phyloP scores from a whole-genome alignment of 1,140 invertebrate species.

The Phenacoccus solenopsis region DNA sequence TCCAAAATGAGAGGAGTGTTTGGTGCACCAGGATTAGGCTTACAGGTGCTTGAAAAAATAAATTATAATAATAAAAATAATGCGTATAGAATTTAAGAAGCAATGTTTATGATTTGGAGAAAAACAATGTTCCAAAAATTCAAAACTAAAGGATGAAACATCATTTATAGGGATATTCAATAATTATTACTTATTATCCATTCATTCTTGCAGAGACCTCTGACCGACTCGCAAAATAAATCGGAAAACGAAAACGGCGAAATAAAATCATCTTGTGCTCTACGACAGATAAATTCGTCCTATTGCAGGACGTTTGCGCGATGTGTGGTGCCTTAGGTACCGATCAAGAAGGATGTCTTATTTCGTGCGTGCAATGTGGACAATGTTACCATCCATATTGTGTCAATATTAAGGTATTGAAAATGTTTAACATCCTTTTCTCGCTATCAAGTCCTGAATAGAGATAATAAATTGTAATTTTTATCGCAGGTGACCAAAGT shows the following conservation, averaged over 20 bases:
- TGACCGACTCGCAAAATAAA: constrained; percentile 34
- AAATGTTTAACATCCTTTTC: no score
- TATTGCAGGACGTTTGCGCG: constrained; percentile 92
- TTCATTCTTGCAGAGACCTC: constrained; percentile 37
- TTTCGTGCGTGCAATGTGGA: constrained; percentile 94
- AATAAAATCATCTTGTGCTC: constrained; percentile 85
- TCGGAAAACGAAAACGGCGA: constrained; percentile 60
- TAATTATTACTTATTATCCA: constrained; percentile 4
- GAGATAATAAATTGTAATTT: not conserved
- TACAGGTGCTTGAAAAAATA: no score
- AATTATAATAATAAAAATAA: no score
- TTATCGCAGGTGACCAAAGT: constrained; percentile 65
- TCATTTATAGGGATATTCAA: not conserved
- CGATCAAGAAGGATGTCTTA: constrained; percentile 85
- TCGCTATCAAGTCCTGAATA: not conserved
- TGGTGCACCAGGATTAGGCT: constrained; percentile 59
- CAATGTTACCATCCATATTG: constrained; percentile 99
- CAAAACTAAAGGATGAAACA: no score
- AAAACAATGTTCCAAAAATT: no score
- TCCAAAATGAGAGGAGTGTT: constrained; percentile 75
- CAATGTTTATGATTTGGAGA: no score
- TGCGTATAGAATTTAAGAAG: no score
- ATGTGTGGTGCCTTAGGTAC: constrained; percentile 95
- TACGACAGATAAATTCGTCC: constrained; percentile 83
- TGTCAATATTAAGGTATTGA: constrained; percentile 74